These are phyloP conservation scores for Phengaris alcon DNA, from an alignment of 2,888 invertebrate genomes.

Conservation along the genomic window DNA sequence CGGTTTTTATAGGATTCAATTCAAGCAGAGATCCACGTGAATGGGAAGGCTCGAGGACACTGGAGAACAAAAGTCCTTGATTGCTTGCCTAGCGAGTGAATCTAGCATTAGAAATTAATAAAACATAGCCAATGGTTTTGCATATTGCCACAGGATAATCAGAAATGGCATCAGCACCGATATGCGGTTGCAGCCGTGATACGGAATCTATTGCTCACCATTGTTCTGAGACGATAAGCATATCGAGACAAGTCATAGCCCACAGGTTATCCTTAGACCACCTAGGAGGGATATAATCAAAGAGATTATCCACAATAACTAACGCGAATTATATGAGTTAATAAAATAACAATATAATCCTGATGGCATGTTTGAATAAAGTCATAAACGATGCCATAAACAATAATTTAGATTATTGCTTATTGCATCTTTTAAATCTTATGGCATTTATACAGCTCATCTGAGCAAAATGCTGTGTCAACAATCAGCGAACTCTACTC, in stretches of 20 bases:
- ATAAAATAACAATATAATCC: not conserved
- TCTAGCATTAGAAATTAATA: not conserved
- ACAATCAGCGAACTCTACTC: no score
- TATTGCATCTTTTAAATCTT: no score
- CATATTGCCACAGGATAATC: constrained; percentile 27
- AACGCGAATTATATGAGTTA: not conserved
- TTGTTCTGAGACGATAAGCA: constrained; percentile 38
- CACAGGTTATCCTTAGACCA: constrained; percentile 34
- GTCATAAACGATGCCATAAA: no score
- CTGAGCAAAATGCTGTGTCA: no score
- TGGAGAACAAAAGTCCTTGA: no score
- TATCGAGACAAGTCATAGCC: constrained; percentile 33
- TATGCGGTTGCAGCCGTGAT: constrained; percentile 42
- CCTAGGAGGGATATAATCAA: constrained; percentile 24
- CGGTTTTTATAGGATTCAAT: no score
- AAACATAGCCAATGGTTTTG: not conserved
- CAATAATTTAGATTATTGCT: no score
- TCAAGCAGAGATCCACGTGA: no score
- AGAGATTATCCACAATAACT: not conserved
- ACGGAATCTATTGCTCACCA: constrained; percentile 41
- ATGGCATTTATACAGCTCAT: no score
- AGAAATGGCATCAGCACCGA: constrained; percentile 38
- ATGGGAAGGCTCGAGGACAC: no score
- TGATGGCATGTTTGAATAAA: not conserved
- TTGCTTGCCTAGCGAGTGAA: no score